Percentiles rank a stretch among this genome's conserved stretches.
phyloP scores from a whole-genome alignment of 2,113 vertebrate genomes.

The Calonectris borealis region DNA sequence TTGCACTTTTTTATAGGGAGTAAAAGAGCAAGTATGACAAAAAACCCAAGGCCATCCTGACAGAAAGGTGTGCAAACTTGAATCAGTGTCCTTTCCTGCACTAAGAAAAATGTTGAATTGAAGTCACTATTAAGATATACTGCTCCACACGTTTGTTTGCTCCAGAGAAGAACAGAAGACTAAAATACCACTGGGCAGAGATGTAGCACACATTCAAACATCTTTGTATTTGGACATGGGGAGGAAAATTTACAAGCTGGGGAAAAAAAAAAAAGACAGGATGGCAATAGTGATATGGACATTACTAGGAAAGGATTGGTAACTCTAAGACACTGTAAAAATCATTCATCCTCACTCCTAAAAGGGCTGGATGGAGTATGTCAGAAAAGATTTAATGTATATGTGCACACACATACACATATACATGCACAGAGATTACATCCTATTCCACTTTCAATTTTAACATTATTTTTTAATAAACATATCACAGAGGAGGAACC shows the following conservation, averaged over 20 bases:
- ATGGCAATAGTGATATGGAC: neutral
- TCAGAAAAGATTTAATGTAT: neutral
- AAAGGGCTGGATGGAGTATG: neutral
- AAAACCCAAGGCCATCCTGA: conserved; percentile 25
- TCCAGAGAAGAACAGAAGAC: neutral
- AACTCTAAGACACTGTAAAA: neutral
- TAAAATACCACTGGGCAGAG: neutral
- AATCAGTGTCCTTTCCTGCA: neutral
- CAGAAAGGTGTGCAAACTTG: neutral
- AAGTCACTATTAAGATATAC: neutral
- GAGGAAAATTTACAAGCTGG: neutral
- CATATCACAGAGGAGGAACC: neutral
- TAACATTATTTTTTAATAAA: neutral
- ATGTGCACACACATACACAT: neutral
- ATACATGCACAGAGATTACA: neutral
- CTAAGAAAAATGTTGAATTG: neutral
- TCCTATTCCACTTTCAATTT: neutral
- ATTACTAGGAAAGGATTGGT: neutral
- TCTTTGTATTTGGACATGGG: neutral
- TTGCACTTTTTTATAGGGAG: conserved; percentile 11
- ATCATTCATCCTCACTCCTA: neutral
- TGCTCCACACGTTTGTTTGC: neutral
- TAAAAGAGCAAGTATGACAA: conserved; percentile 24
- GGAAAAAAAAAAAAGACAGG: neutral
- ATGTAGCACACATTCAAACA: neutral